phyloP scores from a whole-genome alignment of 2,888 invertebrate species.

The Polydrusus cervinus region DNA sequence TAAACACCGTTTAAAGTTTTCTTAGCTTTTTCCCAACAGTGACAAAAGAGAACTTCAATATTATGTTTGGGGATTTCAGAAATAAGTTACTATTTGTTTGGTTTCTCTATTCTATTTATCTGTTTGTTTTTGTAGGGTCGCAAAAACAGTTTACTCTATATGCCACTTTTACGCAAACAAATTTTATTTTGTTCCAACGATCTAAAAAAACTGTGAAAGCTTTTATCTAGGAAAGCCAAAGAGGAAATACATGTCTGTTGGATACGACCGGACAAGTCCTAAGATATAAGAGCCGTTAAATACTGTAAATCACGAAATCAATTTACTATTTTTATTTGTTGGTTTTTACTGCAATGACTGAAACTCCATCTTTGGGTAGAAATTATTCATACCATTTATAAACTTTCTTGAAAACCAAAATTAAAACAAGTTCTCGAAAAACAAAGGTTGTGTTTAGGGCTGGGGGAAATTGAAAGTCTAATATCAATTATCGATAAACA shows the following conservation, averaged over 20 bases:
- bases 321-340: no score
- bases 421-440: no score
- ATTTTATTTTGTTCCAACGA: background rate
- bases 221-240: background rate
- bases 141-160: constrained; percentile 3
- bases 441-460: no score
- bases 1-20: background rate
- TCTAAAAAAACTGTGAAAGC: background rate
- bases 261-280: no score
- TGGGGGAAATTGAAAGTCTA: no score
- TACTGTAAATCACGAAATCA: no score
- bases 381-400: no score
- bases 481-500: no score
- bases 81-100: constrained; percentile 1
- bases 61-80: background rate
- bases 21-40: background rate
- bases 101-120: background rate
- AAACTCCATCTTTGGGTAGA: no score
- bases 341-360: no score
- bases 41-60: background rate
- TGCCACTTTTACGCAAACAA: background rate
- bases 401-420: no score
- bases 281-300: no score
- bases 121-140: constrained; percentile 1
- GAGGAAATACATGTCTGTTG: background rate